Evolutionary conservation across 2,888 invertebrate genomes (phyloP).

Genomic region (Ditula angustiorana): DNA sequence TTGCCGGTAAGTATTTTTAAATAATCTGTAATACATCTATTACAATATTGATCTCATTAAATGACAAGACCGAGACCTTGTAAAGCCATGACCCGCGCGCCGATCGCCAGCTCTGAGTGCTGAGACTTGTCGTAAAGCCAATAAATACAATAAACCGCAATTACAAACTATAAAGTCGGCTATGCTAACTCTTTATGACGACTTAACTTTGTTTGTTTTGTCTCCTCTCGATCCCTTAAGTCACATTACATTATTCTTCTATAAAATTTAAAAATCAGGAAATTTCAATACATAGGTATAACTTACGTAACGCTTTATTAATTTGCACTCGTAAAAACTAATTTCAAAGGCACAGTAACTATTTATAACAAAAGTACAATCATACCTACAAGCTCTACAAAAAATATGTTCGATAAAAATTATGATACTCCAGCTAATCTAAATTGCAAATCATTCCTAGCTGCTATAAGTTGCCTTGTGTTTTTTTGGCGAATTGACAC

Average conservation of each 20-base stretch:
- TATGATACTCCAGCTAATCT: slow-evolving; percentile 38
- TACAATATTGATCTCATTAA: slow-evolving; percentile 29
- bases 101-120: slow-evolving; percentile 1
- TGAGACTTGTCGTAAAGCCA: background rate
- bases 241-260: background rate
- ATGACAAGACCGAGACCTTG: slow-evolving; percentile 35
- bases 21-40: no score
- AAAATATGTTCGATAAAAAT: slow-evolving; percentile 37
- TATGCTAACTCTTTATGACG: no score
- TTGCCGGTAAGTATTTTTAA: no score
- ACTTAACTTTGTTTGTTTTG: no score
- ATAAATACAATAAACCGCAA: slow-evolving; percentile 10
- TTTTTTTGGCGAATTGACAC: slow-evolving; percentile 33
- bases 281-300: background rate
- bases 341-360: background rate
- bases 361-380: background rate
- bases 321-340: slow-evolving; percentile 4
- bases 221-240: background rate
- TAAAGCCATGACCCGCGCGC: slow-evolving; percentile 29
- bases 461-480: slow-evolving; percentile 16
- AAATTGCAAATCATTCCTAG: slow-evolving; percentile 40
- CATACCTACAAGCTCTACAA: slow-evolving; percentile 16
- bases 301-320: background rate
- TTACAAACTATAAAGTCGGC: background rate
- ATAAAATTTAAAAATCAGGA: no score